Base-by-base conservation (phyloP, 2,888 invertebrate genomes). In the Didymodactylos carnosus region DNA sequence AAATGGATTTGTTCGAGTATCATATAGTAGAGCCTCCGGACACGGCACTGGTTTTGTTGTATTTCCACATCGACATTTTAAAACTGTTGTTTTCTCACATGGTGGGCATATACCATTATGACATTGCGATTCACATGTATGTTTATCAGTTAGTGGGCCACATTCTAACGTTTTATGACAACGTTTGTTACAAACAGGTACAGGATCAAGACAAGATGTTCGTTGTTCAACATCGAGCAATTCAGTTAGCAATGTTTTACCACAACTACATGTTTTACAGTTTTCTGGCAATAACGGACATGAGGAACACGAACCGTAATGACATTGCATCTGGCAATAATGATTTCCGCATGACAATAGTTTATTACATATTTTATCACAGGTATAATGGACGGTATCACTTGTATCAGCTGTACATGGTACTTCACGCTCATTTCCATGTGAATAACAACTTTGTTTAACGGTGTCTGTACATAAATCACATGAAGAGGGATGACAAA, bases 51-150 rank as follows among this genome's bases (percentile, higher is more conserved):
- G 78, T 79, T 89, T 89, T 78, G 89, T 89, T 84, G 90, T 89
- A 81, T 89, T 88, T 0, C 91, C 91, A 81, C 94, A 94, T 49
- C 91, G 89, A 79, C 94, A 94, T 75, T 70, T 87, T 0, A 91
- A 87, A 1, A 88, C 84, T 0, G 91, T 91, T 51, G 87, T 88
- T 70, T 88, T 87, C 13, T 88, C 87, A 79, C 93, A 94, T 0
- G 87, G 87, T 0, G 90, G 89, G 79, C 93, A 94, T 1, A 87
- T 85, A 0, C 89, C 91, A 81, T 84, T 81, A 84, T 91, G 87
- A 85, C 89, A 91, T 29, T 83, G 81, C 5, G 83, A 83, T 80
- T 87, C 86, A 82, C 91, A 91, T 77, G 84, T 85, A 81, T 91
- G 91, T 69, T 86, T 87, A 78, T 87, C 86, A 41, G 84, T 76